These are phyloP conservation scores for Tetraodon nigroviridis DNA, from an alignment of 2,113 vertebrate genomes.

Conservation along the genomic window DNA sequence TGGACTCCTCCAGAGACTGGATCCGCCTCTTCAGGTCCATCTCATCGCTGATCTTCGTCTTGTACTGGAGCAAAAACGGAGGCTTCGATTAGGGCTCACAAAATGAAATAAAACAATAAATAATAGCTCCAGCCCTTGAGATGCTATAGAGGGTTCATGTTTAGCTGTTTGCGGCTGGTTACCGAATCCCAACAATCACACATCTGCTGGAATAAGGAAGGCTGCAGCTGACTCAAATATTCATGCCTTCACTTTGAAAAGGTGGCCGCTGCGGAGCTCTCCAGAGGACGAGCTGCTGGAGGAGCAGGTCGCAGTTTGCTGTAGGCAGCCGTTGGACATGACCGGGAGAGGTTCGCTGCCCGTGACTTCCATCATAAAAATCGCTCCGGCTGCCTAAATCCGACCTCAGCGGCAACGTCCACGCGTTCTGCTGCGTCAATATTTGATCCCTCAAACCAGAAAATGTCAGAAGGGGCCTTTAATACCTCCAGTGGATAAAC, in stretches of 20 bases:
- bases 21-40: slow-evolving; percentile 91
- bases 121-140: background rate
- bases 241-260: slow-evolving; percentile 26
- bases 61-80: slow-evolving; percentile 73
- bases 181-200: slow-evolving; percentile 20
- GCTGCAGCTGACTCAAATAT: slow-evolving; percentile 17
- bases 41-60: slow-evolving; percentile 92
- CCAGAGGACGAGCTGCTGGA: background rate
- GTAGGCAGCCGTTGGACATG: background rate
- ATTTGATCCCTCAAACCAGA: background rate
- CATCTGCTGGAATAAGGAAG: slow-evolving; percentile 28
- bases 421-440: background rate
- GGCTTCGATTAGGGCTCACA: background rate
- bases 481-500: background rate
- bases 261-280: background rate
- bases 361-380: background rate
- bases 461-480: background rate
- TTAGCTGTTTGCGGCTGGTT: background rate
- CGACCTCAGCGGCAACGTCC: background rate
- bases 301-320: slow-evolving; percentile 1
- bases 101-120: no score
- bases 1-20: slow-evolving; percentile 90
- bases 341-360: background rate
- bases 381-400: background rate
- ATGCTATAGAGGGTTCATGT: background rate